Percentiles rank a stretch among this genome's conserved stretches.
phyloP scores from a whole-genome alignment of 2,797 vertebrate genomes.

The Megaceryle alcyon region DNA sequence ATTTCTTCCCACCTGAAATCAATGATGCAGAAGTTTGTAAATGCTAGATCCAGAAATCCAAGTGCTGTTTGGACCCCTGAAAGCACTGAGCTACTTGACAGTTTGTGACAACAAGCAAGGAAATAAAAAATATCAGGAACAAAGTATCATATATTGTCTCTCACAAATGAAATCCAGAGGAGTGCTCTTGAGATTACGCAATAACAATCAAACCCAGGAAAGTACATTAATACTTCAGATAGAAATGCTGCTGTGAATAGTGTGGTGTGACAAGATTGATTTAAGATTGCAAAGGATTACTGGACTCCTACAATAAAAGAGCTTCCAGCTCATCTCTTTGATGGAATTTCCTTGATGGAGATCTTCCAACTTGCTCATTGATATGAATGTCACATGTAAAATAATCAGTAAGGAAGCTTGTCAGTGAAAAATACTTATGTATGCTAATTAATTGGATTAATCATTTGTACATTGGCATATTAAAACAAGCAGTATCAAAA shows the following conservation, averaged over 20 bases:
- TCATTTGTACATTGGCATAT: background rate
- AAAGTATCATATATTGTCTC: background rate
- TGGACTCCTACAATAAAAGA: background rate
- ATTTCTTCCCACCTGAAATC: background rate
- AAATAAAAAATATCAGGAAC: background rate
- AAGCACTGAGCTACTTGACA: background rate
- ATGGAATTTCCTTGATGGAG: background rate
- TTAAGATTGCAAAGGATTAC: background rate
- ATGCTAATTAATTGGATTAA: conserved; percentile 21
- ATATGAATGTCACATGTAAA: background rate
- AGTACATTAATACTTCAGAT: background rate
- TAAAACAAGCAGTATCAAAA: background rate
- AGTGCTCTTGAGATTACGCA: background rate
- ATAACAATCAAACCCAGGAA: background rate
- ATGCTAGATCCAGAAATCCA: background rate
- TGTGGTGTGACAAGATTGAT: background rate
- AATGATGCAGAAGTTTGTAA: background rate
- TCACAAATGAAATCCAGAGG: background rate
- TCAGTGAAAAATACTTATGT: background rate
- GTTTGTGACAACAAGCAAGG: background rate
- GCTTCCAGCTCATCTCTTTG: background rate
- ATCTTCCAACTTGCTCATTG: background rate
- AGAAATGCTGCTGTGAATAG: background rate
- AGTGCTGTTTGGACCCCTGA: background rate
- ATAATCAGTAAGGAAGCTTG: conserved; percentile 1